Conservation (phyloP, 1,140 invertebrate genomes). For the Myzus persicae region DNA sequence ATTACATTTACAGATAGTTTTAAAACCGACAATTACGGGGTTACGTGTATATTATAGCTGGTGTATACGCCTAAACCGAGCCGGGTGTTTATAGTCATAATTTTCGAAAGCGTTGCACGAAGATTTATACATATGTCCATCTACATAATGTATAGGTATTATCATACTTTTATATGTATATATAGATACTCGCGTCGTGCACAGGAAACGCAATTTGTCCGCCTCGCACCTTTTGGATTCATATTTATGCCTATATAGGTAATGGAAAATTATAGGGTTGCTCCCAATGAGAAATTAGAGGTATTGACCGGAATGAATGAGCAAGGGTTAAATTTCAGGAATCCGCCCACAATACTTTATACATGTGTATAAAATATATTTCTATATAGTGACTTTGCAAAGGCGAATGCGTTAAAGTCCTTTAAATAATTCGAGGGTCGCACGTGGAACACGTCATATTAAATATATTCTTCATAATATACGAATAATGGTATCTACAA, state of each 20-base stretch:
- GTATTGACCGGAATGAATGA: neutral
- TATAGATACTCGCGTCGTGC: neutral
- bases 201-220: constrained; percentile 19
- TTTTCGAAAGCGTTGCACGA: neutral
- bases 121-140: constrained; percentile 12
- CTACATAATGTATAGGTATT: neutral
- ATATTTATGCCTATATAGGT: neutral
- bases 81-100: constrained; percentile 9
- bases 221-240: neutral
- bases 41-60: neutral
- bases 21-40: neutral
- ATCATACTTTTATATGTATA: neutral
- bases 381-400: neutral
- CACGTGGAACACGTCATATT: neutral
- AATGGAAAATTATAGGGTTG: constrained; percentile 4
- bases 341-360: neutral
- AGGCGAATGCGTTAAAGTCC: constrained; percentile 27
- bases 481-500: neutral
- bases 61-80: neutral
- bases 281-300: neutral
- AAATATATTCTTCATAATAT: neutral
- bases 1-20: neutral
- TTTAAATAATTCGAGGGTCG: too few species aligned
- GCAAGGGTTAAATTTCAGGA: constrained; percentile 7
- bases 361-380: neutral